A percentile compares a stretch with the other conserved stretches of the same genome.
These are phyloP conservation scores for Oligia strigilis DNA, from an alignment of 2,888 invertebrate genomes.

Conservation along the genomic window DNA sequence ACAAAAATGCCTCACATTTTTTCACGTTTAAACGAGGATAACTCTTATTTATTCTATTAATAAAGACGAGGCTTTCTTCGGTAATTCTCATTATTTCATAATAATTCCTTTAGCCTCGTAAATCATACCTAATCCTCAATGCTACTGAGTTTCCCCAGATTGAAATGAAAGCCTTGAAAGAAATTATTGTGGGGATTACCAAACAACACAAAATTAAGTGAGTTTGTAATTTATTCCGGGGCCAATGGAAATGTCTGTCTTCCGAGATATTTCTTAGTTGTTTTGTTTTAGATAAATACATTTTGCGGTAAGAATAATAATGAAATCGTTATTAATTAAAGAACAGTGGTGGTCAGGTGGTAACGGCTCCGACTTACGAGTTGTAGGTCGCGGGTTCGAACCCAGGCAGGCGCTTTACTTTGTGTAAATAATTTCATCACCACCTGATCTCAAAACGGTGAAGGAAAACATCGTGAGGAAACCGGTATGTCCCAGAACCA, in stretches of 20 bases:
- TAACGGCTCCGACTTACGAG: no score
- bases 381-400: no score
- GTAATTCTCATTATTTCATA: constrained; percentile 70
- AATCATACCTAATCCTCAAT: constrained; percentile 74
- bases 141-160: constrained; percentile 71
- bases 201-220: constrained; percentile 80
- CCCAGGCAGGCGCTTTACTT: neutral
- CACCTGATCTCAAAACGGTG: neutral
- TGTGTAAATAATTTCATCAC: neutral
- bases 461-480: neutral
- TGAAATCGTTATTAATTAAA: constrained; percentile 70
- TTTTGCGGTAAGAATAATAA: constrained; percentile 72
- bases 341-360: neutral
- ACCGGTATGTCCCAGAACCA: neutral
- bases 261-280: constrained; percentile 75
- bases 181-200: constrained; percentile 79
- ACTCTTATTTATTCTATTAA: constrained; percentile 60
- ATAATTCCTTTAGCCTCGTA: constrained; percentile 70
- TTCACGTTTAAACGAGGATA: constrained; percentile 40
- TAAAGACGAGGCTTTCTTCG: constrained; percentile 59
- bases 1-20: constrained; percentile 43
- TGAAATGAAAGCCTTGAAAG: constrained; percentile 77
- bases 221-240: constrained; percentile 80
- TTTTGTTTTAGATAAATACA: constrained; percentile 77
- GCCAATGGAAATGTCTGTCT: constrained; percentile 74